Conservation (phyloP, 2,113 vertebrate species). For the Sphaerodactylus townsendi region DNA sequence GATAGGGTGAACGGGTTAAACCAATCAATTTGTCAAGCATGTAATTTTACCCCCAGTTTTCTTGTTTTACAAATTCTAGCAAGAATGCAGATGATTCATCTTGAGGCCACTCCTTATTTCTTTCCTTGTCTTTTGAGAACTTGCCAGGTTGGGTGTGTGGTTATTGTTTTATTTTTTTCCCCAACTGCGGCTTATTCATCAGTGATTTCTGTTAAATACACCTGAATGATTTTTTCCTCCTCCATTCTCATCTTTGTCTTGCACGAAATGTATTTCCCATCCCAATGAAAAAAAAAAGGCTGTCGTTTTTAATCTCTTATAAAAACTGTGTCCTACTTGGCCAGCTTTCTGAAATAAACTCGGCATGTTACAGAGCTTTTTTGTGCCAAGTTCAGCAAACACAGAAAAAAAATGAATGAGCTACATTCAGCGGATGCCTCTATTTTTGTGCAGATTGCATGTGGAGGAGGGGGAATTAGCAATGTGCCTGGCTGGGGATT, state of each 20-base stretch:
- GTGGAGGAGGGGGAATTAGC: background rate
- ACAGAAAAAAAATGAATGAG: constrained; percentile 18
- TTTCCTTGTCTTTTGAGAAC: background rate
- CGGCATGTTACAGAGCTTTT: fast-evolving
- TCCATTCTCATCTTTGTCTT: constrained; percentile 4
- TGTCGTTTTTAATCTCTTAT: background rate
- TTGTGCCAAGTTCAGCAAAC: background rate
- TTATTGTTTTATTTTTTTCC: background rate
- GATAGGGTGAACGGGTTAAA: background rate
- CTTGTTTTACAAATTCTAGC: background rate
- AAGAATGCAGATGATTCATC: background rate
- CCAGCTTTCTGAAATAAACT: background rate
- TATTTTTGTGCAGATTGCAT: background rate
- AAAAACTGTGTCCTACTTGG: fast-evolving
- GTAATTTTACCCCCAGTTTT: background rate
- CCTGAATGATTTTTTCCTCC: background rate
- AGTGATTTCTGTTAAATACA: background rate
- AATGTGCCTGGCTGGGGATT: fast-evolving
- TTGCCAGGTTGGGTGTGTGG: background rate
- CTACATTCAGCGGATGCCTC: background rate
- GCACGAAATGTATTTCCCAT: background rate
- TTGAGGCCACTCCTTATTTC: background rate
- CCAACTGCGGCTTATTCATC: background rate
- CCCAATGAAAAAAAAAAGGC: background rate
- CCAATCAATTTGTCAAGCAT: background rate